Evolutionary conservation across 2,888 invertebrate species (phyloP).

Genomic region (Notodonta dromedarius): DNA sequence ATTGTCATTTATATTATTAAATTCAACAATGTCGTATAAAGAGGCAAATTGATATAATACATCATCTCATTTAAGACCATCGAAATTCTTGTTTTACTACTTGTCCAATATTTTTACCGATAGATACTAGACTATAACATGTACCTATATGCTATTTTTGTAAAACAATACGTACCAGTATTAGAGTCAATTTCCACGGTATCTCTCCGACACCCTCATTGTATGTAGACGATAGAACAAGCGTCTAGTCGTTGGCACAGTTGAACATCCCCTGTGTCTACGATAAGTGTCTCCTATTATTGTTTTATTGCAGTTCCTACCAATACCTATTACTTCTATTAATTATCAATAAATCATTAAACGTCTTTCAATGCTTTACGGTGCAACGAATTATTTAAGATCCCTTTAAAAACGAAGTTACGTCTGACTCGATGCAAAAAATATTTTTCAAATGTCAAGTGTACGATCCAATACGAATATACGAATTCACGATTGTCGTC

Average conservation of each 20-base stretch:
- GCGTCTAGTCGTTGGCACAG: constrained; percentile 37
- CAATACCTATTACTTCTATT: too few species aligned
- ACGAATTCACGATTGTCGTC: constrained; percentile 31
- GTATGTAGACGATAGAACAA: constrained; percentile 49
- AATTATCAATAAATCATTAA: too few species aligned
- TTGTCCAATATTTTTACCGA: too few species aligned
- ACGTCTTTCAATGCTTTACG: too few species aligned
- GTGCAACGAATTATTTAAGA: not conserved
- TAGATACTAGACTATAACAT: constrained; percentile 41
- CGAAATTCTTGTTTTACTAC: constrained; percentile 40
- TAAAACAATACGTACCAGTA: constrained; percentile 55
- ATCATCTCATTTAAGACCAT: constrained; percentile 26
- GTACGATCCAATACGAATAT: too few species aligned
- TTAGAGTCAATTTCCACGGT: constrained; percentile 66
- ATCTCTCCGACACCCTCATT: constrained; percentile 52
- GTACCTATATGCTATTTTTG: constrained; percentile 36
- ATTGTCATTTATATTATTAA: too few species aligned
- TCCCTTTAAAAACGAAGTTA: not conserved
- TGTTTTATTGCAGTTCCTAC: constrained; percentile 1
- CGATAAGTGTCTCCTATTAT: constrained; percentile 7
- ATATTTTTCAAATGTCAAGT: not conserved
- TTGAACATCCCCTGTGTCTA: constrained; percentile 24
- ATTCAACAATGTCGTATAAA: not conserved
- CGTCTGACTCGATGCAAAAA: not conserved
- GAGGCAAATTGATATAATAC: constrained; percentile 25